These are phyloP conservation scores for Sarcophilus harrisii DNA, from an alignment of 2,797 vertebrate species.

Conservation along the genomic window DNA sequence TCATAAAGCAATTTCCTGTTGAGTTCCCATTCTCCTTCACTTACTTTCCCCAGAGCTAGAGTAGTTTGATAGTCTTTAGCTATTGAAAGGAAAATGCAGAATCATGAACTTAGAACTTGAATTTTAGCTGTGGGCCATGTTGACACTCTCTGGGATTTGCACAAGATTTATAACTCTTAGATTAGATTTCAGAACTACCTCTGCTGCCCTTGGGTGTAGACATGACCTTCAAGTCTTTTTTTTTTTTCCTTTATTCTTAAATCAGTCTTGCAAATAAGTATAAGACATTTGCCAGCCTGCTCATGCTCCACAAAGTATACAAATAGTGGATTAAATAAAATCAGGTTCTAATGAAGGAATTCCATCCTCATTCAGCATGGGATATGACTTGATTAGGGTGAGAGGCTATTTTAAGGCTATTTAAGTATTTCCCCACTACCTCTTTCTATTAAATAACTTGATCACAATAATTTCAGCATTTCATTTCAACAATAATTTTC, in stretches of 20 bases:
- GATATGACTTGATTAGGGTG: neutral
- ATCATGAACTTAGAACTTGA: conserved; percentile 6
- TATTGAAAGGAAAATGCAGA: conserved; percentile 17
- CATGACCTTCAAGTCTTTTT: neutral
- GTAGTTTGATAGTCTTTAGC: neutral
- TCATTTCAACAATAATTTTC: neutral
- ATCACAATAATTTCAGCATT: neutral
- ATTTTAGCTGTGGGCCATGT: conserved; percentile 16
- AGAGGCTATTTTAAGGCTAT: neutral
- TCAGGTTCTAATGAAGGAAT: neutral
- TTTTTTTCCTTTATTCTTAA: neutral
- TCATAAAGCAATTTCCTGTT: conserved; percentile 53
- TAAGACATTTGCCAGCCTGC: neutral
- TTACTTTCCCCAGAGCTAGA: neutral
- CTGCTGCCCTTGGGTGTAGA: neutral
- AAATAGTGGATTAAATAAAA: neutral
- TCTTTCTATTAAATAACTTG: neutral
- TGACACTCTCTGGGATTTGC: neutral
- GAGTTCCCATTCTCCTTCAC: conserved; percentile 57
- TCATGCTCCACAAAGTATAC: neutral
- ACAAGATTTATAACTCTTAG: neutral
- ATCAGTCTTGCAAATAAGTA: neutral
- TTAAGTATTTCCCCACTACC: neutral
- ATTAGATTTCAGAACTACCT: neutral
- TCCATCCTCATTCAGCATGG: neutral